Evolutionary conservation across 2,888 invertebrate species (phyloP), one percentile per base, ranked within the genome.

Genomic region (Danaus chrysippus): DNA sequence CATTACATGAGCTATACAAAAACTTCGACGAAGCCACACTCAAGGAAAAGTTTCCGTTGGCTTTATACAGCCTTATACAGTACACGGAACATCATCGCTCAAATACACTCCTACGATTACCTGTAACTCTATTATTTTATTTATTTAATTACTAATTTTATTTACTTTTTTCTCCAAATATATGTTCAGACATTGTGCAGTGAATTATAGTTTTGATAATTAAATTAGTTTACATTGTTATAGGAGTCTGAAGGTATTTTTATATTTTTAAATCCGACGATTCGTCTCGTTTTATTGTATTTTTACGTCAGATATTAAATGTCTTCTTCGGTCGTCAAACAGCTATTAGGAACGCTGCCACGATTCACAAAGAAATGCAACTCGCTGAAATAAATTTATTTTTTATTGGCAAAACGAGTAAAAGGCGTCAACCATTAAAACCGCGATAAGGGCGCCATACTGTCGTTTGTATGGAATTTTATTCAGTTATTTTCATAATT

Each of bases 1-100:
- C 68, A 67, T 68, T 66, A 63, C 56, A 64, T 17, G 58, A 56
- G 61, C 63, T 46, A 56, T 52, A 42, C 56, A 64, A 61, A 66
- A 64, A 64, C 52, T 64, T 60, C 41, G 43, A 23, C 62, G 56
- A 23, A 59, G 62, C 58, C 34, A 58, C 46, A 49, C 42, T 58
- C 58, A 58, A 54, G 57, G 59, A 59, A 65, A 62, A 67, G 54
- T 65, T 67, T 49, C 17, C 17, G 15, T 34, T 49, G 49, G 12
- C 46, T 49, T 15, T 49, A 17, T 15, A 17, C 17, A 15, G 9
- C 15, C n/a, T 17, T 49, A 9, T 17, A 49, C 17, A n/a, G 17
- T 17, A 49, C 15, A 49, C 49, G 11, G n/a, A 49, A 17, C 17
- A 8, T 49, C 10, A 11, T 49, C 17, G 17, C 15, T 49, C 9